These are phyloP conservation scores for Serilophus lunatus DNA, from an alignment of 2,113 vertebrate genomes.

Conservation along the genomic window DNA sequence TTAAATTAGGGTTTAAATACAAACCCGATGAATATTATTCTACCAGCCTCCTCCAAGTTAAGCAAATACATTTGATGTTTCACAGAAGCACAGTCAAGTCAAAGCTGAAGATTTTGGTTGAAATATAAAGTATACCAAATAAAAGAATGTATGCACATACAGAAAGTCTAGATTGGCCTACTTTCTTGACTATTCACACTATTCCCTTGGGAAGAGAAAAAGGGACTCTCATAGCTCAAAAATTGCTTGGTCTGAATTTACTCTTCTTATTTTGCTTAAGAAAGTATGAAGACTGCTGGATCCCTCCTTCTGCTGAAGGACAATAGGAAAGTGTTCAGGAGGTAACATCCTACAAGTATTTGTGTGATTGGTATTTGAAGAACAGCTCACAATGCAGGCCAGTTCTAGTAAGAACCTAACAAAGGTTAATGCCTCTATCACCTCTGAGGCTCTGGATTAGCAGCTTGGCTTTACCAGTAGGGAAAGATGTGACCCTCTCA, in stretches of 20 bases:
- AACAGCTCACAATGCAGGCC: not conserved
- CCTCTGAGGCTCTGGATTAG: not conserved
- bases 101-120: not conserved
- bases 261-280: not conserved
- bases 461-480: not conserved
- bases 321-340: not conserved
- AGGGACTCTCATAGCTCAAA: not conserved
- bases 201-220: not conserved
- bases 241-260: not conserved
- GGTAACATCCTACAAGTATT: not conserved
- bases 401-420: not conserved
- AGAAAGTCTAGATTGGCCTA: not conserved
- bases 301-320: not conserved
- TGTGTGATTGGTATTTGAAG: not conserved
- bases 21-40: not conserved
- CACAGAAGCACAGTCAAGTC: not conserved
- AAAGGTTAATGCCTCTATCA: not conserved
- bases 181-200: not conserved
- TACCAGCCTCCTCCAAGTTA: not conserved
- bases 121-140: not conserved
- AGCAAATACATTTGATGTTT: not conserved
- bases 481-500: not conserved
- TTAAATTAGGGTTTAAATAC: slow-evolving; percentile 22
- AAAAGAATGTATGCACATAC: not conserved
- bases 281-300: not conserved